A percentile compares a stretch with the other conserved stretches of the same genome.
phyloP scores from a whole-genome alignment of 1,140 invertebrate species.

The Drosophila nebulosa region DNA sequence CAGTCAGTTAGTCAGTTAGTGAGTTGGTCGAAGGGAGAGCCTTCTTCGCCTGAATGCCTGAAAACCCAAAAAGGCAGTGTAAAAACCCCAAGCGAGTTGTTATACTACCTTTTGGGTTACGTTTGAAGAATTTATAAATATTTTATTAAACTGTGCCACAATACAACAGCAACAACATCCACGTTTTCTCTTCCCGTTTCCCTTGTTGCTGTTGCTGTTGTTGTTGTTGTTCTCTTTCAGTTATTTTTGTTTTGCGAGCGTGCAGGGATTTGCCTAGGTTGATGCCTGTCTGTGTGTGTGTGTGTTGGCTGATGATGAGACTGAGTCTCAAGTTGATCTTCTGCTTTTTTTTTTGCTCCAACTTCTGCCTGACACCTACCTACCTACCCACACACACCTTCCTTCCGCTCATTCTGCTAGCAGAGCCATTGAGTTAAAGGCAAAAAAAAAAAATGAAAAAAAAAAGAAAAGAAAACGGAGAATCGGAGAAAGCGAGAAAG shows the following conservation, averaged over 20 bases:
- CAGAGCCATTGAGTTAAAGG: too few relatives aligned
- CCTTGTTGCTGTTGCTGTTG: neutral
- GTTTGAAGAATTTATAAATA: conserved; percentile 64
- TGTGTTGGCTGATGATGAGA: conserved; percentile 55
- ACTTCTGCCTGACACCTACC: neutral
- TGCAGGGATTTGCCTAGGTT: conserved; percentile 56
- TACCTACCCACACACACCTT: neutral
- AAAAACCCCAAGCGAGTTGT: conserved; percentile 48
- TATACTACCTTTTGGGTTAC: conserved; percentile 47
- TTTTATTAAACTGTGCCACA: conserved; percentile 56
- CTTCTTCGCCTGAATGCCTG: neutral
- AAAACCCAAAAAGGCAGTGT: neutral
- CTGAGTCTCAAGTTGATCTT: conserved; percentile 17
- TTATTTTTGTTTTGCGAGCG: conserved; percentile 36
- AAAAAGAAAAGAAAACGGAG: conserved; percentile 21
- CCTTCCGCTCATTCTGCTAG: too few relatives aligned
- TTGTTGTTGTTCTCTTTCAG: neutral
- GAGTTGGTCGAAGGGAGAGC: neutral
- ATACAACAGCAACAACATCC: neutral
- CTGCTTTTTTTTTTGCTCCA: neutral
- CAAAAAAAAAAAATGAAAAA: too few relatives aligned
- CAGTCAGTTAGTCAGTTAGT: too few relatives aligned
- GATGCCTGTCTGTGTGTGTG: neutral
- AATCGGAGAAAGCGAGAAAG: too few relatives aligned
- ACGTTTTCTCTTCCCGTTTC: neutral